Percentiles rank a stretch among this genome's conserved stretches.
phyloP scores from a whole-genome alignment of 2,797 vertebrate genomes.

The Pipistrellus pygmaeus region DNA sequence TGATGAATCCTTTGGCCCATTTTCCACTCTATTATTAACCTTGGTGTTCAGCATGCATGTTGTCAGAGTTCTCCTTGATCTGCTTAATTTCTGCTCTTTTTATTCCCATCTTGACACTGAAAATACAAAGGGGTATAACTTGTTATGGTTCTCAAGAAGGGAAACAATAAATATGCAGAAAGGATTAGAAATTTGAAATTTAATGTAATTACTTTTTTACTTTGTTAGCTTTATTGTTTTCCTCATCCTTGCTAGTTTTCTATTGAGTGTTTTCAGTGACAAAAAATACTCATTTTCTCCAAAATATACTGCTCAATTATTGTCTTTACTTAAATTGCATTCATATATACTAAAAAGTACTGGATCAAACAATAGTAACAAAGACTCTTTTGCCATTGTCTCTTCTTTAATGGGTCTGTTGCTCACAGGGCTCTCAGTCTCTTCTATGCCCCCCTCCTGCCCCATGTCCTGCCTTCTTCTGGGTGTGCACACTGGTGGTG shows the following conservation, averaged over 20 bases:
- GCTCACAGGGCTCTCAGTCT: background rate
- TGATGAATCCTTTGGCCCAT: background rate
- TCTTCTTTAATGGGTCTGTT: background rate
- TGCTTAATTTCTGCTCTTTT: background rate
- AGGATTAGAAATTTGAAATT: background rate
- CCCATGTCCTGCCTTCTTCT: background rate
- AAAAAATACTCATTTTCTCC: background rate
- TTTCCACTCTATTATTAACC: background rate
- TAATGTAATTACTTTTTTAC: background rate
- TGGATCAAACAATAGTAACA: background rate
- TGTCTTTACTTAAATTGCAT: background rate
- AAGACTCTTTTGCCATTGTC: background rate
- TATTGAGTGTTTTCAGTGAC: background rate
- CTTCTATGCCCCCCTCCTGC: background rate
- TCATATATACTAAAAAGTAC: background rate
- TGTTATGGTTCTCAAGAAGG: background rate
- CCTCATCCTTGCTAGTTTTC: background rate
- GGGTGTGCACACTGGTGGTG: background rate
- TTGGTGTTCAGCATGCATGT: background rate
- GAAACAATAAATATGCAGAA: background rate
- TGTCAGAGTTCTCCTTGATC: background rate
- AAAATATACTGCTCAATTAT: background rate
- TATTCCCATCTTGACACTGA: background rate
- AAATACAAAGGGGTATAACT: background rate
- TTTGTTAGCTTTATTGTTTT: background rate